Percentiles rank a stretch among this genome's conserved stretches.
phyloP scores from a whole-genome alignment of 2,113 vertebrate species.

The Trogon melanurus region DNA sequence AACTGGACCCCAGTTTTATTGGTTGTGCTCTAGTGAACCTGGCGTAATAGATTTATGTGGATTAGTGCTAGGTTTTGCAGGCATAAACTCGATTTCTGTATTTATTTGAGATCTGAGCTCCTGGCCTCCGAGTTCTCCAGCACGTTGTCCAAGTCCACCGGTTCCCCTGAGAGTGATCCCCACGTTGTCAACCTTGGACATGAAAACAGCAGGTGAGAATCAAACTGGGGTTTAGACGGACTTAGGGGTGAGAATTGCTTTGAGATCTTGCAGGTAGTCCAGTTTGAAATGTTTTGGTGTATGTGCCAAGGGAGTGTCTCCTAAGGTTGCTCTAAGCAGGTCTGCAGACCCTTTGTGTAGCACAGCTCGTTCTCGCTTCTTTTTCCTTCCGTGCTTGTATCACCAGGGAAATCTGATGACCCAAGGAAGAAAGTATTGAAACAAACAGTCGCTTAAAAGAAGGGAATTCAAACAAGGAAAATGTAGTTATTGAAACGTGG shows the following conservation, averaged over 20 bases:
- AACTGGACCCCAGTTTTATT: background rate
- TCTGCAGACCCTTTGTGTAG: background rate
- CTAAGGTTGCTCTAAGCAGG: background rate
- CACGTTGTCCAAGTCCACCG: slow-evolving; percentile 81
- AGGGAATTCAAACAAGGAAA: background rate
- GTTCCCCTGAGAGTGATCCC: slow-evolving; percentile 90
- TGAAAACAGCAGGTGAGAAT: slow-evolving; percentile 91
- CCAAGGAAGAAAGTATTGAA: background rate
- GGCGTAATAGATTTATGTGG: background rate
- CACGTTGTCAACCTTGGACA: slow-evolving; percentile 91
- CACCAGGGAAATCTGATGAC: background rate
- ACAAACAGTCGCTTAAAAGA: background rate
- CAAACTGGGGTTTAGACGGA: accelerated
- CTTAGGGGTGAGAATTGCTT: background rate
- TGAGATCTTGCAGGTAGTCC: background rate
- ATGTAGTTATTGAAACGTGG: background rate
- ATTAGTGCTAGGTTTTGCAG: slow-evolving; percentile 9
- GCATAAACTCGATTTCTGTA: slow-evolving; percentile 21
- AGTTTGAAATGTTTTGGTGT: background rate
- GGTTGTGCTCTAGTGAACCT: background rate
- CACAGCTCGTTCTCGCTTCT: background rate
- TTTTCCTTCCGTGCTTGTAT: background rate
- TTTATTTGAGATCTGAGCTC: slow-evolving; percentile 82
- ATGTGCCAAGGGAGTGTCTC: background rate
- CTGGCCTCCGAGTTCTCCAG: slow-evolving; percentile 86